These are phyloP conservation scores for Uloborus plumipes DNA, from an alignment of 2,888 invertebrate genomes.

Conservation along the genomic window DNA sequence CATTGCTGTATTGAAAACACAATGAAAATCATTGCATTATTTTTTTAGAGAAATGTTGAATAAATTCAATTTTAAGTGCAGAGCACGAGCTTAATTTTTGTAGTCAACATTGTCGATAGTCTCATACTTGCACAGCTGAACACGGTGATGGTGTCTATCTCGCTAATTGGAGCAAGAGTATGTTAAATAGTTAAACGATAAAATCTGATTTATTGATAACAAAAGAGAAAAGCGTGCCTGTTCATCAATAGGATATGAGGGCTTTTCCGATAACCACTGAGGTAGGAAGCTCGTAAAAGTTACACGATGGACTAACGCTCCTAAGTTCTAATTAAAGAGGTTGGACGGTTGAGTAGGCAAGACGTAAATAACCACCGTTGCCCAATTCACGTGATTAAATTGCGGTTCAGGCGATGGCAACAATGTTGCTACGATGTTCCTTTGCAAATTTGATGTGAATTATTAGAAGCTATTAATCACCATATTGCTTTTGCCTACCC, in stretches of 20 bases:
- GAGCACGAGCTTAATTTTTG: too few relatives aligned
- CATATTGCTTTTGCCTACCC: constrained; percentile 4
- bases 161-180: constrained; percentile 1
- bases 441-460: constrained; percentile 26
- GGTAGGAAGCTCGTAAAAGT: too few relatives aligned
- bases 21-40: too few relatives aligned
- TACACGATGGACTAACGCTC: not conserved
- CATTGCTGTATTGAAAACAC: too few relatives aligned
- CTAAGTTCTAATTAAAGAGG: constrained; percentile 39
- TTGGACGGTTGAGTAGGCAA: constrained; percentile 27
- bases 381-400: constrained; percentile 24
- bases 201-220: constrained; percentile 22
- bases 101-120: too few relatives aligned
- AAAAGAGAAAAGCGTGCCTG: constrained; percentile 10
- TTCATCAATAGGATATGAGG: constrained; percentile 41
- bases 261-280: constrained; percentile 15
- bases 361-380: not conserved
- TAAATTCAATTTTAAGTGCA: too few relatives aligned
- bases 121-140: not conserved
- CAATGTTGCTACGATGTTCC: constrained; percentile 19
- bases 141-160: not conserved
- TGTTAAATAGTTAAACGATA: constrained; percentile 38
- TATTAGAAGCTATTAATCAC: not conserved
- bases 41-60: too few relatives aligned
- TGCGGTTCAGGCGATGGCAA: constrained; percentile 20